A percentile compares a stretch with the other conserved stretches of the same genome.
These are phyloP conservation scores for Drosophila cardini DNA, from an alignment of 1,140 invertebrate species.

Conservation along the genomic window DNA sequence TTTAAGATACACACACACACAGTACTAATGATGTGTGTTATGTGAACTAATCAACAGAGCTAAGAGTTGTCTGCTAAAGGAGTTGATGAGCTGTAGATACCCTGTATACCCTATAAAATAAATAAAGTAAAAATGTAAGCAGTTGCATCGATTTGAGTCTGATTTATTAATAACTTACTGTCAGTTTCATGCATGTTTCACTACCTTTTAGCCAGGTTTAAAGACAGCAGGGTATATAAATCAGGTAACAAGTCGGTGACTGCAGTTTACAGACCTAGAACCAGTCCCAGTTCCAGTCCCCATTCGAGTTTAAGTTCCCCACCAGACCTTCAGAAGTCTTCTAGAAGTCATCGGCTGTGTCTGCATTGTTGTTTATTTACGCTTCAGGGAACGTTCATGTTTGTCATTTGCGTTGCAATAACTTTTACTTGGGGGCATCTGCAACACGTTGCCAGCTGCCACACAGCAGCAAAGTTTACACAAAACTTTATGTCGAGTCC, in stretches of 20 bases:
- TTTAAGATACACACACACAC: neutral
- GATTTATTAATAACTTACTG: neutral
- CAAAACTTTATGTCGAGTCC: conserved; percentile 56
- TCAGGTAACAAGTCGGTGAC: conserved; percentile 15
- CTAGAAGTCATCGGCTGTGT: conserved; percentile 2
- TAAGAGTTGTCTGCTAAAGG: neutral
- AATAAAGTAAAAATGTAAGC: no score
- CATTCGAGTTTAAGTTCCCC: neutral
- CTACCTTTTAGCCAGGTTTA: neutral
- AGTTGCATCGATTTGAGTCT: neutral
- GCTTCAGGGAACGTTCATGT: conserved; percentile 57
- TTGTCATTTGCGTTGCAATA: conserved; percentile 80
- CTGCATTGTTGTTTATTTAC: conserved; percentile 62
- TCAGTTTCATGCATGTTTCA: neutral
- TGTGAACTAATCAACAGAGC: neutral
- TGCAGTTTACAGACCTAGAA: neutral
- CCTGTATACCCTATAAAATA: neutral
- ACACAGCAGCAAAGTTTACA: conserved; percentile 53
- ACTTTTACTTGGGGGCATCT: conserved; percentile 72
- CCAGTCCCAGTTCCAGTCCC: neutral
- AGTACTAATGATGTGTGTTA: conserved; percentile 6
- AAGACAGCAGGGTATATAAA: conserved; percentile 11
- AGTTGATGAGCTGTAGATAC: neutral
- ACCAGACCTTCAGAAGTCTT: neutral
- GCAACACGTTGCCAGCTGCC: conserved; percentile 56